Percentiles rank a stretch among this genome's conserved stretches.
These are phyloP conservation scores for Anthrax anthrax DNA, from an alignment of 2,888 invertebrate genomes.

Conservation along the genomic window DNA sequence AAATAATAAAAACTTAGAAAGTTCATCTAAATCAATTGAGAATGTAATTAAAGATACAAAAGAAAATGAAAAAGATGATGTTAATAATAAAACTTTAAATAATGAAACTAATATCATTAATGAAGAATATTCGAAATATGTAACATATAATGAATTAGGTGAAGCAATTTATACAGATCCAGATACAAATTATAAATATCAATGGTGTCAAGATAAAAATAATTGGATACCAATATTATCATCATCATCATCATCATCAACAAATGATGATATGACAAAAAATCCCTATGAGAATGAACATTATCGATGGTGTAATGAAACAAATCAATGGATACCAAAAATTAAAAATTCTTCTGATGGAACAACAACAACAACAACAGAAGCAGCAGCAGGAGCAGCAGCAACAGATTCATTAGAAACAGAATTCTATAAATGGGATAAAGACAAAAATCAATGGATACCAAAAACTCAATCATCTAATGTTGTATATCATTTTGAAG, in stretches of 20 bases:
- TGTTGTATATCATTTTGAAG: conserved; percentile 51
- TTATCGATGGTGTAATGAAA: conserved; percentile 28
- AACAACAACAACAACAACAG: background rate
- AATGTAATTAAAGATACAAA: background rate
- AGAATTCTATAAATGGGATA: conserved; percentile 44
- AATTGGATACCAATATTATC: conserved; percentile 34
- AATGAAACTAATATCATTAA: background rate
- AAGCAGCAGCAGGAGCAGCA: conserved; percentile 12
- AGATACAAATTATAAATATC: conserved; percentile 47
- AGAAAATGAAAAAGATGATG: background rate
- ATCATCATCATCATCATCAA: conserved; percentile 12
- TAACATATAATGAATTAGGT: conserved; percentile 51
- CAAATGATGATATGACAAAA: conserved; percentile 18
- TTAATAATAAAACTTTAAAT: conserved; percentile 16
- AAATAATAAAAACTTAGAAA: background rate
- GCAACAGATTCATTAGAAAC: conserved; percentile 24
- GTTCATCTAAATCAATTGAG: background rate
- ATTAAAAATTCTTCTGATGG: conserved; percentile 9
- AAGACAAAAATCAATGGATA: conserved; percentile 46
- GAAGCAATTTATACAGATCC: conserved; percentile 64
- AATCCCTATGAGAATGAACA: conserved; percentile 30
- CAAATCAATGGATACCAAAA: conserved; percentile 39
- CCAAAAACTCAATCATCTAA: conserved; percentile 21
- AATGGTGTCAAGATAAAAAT: conserved; percentile 42
- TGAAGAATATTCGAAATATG: conserved; percentile 38